Evolutionary conservation across 1,140 invertebrate species (phyloP), one percentile per base, ranked within the genome.

Genomic region (Stratiolaelaps scimitus): DNA sequence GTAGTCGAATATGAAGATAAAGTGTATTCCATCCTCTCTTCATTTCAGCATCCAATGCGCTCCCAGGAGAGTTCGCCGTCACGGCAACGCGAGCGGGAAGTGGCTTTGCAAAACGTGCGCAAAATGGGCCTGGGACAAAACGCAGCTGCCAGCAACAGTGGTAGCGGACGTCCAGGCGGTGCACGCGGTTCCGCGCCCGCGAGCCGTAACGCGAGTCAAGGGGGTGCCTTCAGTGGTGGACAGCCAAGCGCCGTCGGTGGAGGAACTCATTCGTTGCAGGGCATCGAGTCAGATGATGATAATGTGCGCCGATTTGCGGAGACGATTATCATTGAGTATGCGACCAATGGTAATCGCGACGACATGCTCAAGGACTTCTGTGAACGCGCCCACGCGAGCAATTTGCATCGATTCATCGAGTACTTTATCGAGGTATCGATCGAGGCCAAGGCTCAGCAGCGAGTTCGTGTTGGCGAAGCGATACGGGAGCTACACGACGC

Each of bases 51-150:
- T 26, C 53, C 53, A 34, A 23, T 26, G 26, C 26, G 53, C 26
- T 60, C 53, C 26, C 53, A 60, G 17, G 53, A 60, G 34, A 60
- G 53, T 34, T 60, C 53, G 26, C 53, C 53, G 26, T 60, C 53
- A 23, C 17, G 53, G 26, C 26, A 60, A 26, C 53, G 53, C 23
- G 53, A 20, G 53, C 53, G 53, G 15, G 53, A 60, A 20, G 53
- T 23, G 2, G 53, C 53, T 26, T 29, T 60, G 26, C 53, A 60
- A 34, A 23, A 23, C 26, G 53, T 34, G 23, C 53, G 53, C 5
- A n/a, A 15, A 29, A 26, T 60, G 26, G 34, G 53, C 34, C 13
- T 60, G 53, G 53, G 15, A 17, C 17, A 40, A 6, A n/a, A n/a
- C n/a, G 34, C 34, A 10, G 10, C 34, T 40, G 34, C 34, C 34